A percentile compares a stretch with the other conserved stretches of the same genome.
These are phyloP conservation scores for Mesoclemmys tuberculata DNA, from an alignment of 2,113 vertebrate genomes.

Conservation along the genomic window DNA sequence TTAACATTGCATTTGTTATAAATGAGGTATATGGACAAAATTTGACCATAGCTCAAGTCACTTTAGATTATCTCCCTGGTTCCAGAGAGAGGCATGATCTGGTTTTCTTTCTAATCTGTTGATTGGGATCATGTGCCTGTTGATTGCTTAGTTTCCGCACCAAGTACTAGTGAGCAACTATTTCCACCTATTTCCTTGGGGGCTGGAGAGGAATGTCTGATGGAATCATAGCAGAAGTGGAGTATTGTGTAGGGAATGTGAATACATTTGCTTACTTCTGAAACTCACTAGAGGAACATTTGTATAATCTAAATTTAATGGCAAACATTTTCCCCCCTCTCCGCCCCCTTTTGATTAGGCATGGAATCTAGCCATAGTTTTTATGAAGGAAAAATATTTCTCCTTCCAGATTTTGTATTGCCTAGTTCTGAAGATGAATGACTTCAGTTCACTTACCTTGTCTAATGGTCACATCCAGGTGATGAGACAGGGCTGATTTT, in stretches of 20 bases:
- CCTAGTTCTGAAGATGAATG: background rate
- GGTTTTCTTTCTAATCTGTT: background rate
- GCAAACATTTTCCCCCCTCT: background rate
- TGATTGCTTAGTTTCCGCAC: background rate
- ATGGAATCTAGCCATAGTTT: background rate
- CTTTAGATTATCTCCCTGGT: background rate
- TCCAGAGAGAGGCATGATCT: rapidly evolving
- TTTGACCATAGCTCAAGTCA: background rate
- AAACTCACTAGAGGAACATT: background rate
- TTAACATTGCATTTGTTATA: background rate
- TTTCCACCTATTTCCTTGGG: background rate
- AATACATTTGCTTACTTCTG: background rate
- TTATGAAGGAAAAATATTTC: background rate
- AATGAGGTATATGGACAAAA: background rate
- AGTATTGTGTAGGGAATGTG: background rate
- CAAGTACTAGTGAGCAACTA: rapidly evolving
- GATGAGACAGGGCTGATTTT: background rate
- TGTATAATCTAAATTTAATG: background rate
- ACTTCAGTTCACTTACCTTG: background rate
- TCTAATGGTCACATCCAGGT: background rate
- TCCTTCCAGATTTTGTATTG: background rate
- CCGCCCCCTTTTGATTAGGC: background rate
- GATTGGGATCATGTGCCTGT: rapidly evolving
- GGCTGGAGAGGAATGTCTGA: too few species aligned
- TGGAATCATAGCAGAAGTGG: background rate